These are phyloP conservation scores for Deilephila porcellus DNA, from an alignment of 2,888 invertebrate species.

Conservation along the genomic window DNA sequence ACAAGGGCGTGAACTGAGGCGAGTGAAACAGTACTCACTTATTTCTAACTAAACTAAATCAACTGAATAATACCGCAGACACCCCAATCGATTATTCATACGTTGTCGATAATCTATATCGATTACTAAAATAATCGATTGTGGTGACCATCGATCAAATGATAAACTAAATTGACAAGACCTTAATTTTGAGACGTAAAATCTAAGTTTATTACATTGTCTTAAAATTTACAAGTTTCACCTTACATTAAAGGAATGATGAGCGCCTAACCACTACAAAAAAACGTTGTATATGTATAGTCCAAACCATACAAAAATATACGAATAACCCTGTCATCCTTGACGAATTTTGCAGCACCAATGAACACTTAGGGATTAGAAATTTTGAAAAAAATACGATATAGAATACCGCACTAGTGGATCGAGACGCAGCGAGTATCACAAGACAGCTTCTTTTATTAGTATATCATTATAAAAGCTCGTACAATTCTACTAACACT, in stretches of 20 bases:
- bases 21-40: slow-evolving; percentile 53
- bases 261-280: slow-evolving; percentile 56
- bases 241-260: slow-evolving; percentile 72
- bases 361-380: slow-evolving; percentile 68
- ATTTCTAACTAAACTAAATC: slow-evolving; percentile 50
- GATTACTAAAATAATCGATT: background rate
- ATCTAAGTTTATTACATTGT: slow-evolving; percentile 57
- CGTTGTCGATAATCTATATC: too few species aligned
- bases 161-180: slow-evolving; percentile 35
- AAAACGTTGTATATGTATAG: slow-evolving; percentile 52
- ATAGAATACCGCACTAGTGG: slow-evolving; percentile 30
- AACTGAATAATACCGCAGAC: background rate
- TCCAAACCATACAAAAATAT: slow-evolving; percentile 63
- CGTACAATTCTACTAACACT: background rate
- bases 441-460: background rate
- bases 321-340: slow-evolving; percentile 69
- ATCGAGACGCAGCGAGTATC: background rate
- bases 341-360: slow-evolving; percentile 73
- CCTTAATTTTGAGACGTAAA: slow-evolving; percentile 61
- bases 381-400: slow-evolving; percentile 50
- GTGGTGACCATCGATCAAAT: slow-evolving; percentile 29
- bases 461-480: slow-evolving; percentile 2
- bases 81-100: background rate
- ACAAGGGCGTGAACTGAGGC: slow-evolving; percentile 40
- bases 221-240: slow-evolving; percentile 65